These are phyloP conservation scores for Liasis olivaceus DNA, from an alignment of 2,797 vertebrate species.

Conservation along the genomic window DNA sequence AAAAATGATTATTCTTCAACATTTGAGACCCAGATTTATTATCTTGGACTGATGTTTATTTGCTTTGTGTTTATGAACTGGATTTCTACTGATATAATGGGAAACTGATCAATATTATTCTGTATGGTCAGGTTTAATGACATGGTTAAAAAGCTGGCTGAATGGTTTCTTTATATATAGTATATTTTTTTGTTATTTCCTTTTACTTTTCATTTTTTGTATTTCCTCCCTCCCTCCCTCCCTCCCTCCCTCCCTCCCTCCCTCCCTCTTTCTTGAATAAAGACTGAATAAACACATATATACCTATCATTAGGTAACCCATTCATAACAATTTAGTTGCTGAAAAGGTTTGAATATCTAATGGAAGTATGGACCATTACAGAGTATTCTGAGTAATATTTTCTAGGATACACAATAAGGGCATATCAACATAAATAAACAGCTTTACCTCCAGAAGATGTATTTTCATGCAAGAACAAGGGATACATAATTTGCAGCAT, in stretches of 20 bases:
- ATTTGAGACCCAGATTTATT: not conserved
- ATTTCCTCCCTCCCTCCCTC: not conserved
- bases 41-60: not conserved
- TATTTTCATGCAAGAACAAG: not conserved
- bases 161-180: not conserved
- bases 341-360: not conserved
- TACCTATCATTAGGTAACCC: not conserved
- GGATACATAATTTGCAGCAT: not conserved
- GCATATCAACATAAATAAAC: not conserved
- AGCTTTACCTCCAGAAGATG: not conserved
- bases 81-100: not conserved
- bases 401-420: not conserved
- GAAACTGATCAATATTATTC: not conserved
- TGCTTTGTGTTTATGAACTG: not conserved
- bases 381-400: not conserved
- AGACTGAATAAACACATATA: not conserved
- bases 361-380: not conserved
- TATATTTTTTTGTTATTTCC: not conserved
- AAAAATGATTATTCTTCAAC: not conserved
- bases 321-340: not conserved
- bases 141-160: not conserved
- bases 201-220: not conserved
- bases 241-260: not conserved
- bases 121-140: not conserved
- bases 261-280: not conserved